Conservation (phyloP, 2,113 vertebrate species). For the Oncorhynchus tshawytscha region DNA sequence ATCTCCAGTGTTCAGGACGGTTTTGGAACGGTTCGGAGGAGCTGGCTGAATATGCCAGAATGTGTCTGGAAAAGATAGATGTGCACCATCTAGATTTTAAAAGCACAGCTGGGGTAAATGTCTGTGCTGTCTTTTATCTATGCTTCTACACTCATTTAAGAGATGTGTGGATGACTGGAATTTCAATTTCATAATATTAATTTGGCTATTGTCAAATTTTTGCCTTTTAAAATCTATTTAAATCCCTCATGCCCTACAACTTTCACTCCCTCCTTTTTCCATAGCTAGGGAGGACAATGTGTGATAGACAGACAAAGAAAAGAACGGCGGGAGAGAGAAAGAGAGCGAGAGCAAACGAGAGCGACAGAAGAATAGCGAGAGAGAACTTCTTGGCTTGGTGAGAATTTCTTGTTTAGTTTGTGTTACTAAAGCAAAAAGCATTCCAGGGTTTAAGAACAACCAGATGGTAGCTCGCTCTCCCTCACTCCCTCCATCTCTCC, state of each 20-base stretch:
- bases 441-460: slow-evolving; percentile 84
- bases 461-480: slow-evolving; percentile 74
- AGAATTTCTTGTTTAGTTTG: slow-evolving; percentile 78
- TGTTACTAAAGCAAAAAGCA: slow-evolving; percentile 83
- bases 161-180: background rate
- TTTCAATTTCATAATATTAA: too few species aligned
- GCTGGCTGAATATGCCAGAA: slow-evolving; percentile 21
- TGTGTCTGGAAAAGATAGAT: slow-evolving; percentile 38
- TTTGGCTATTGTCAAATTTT: too few species aligned
- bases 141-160: slow-evolving; percentile 16
- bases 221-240: background rate
- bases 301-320: background rate
- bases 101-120: slow-evolving; percentile 45
- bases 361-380: slow-evolving; percentile 21
- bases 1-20: slow-evolving; percentile 39
- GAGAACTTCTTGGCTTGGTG: slow-evolving; percentile 61
- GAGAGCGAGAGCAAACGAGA: slow-evolving; percentile 21
- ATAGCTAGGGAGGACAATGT: background rate
- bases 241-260: background rate
- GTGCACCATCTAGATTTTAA: background rate
- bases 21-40: slow-evolving; percentile 39
- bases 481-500: slow-evolving; percentile 28
- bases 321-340: slow-evolving; percentile 5
- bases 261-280: background rate
- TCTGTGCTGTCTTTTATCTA: slow-evolving; percentile 23